Percentiles rank a stretch among this genome's conserved stretches.
Evolutionary conservation across 2,797 vertebrate species (phyloP).

Genomic region (Ambastaia sidthimunki): DNA sequence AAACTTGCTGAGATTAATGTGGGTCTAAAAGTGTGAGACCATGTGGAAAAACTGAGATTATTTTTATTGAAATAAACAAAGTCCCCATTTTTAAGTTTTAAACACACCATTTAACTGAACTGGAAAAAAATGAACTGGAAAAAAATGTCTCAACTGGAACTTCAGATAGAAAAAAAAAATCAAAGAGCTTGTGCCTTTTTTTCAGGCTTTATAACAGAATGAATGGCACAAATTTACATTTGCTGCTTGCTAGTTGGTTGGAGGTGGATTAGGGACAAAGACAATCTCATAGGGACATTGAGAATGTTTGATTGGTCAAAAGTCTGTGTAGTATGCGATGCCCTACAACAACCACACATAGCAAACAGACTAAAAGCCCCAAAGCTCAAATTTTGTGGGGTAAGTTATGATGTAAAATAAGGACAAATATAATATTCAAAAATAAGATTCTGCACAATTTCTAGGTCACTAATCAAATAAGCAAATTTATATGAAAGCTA

Average conservation of each 20-base stretch:
- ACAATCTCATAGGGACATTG: too few species aligned
- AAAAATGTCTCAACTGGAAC: not conserved
- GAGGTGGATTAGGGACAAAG: too few species aligned
- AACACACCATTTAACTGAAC: not conserved
- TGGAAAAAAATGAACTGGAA: not conserved
- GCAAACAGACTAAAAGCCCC: not conserved
- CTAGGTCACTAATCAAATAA: not conserved
- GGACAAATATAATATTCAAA: not conserved
- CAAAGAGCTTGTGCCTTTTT: not conserved
- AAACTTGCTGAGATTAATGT: constrained; percentile 1
- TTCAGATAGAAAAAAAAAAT: not conserved
- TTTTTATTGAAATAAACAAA: not conserved
- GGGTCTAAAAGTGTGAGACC: not conserved
- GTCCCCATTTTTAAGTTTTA: not conserved
- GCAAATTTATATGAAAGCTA: not conserved
- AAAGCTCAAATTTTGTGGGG: not conserved
- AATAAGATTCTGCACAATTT: not conserved
- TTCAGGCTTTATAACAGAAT: too few species aligned
- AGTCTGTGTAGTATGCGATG: not conserved
- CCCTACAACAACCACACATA: not conserved
- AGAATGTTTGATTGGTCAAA: not conserved
- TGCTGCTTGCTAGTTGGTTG: too few species aligned
- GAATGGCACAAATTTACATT: too few species aligned
- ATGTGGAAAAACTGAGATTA: not conserved
- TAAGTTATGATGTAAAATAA: not conserved